Conservation (phyloP, 2,888 invertebrate species). For the Odontothrips loti region DNA sequence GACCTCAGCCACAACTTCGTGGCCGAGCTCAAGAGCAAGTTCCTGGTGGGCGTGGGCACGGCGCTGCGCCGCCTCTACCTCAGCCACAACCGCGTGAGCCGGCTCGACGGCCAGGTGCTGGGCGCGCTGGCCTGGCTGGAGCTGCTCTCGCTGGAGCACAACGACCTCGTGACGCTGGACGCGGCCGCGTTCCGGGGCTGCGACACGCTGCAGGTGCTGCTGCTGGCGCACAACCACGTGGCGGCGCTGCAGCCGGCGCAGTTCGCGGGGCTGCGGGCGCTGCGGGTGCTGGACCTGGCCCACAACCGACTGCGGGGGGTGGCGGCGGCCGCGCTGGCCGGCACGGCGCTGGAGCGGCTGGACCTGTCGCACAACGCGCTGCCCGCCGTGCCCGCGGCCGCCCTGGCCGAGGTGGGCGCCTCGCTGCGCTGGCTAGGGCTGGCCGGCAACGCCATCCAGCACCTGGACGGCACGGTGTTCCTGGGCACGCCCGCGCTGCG, state of each 20-base stretch:
- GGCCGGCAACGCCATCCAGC: constrained; percentile 75
- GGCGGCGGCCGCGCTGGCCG: constrained; percentile 73
- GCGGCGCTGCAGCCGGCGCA: constrained; percentile 73
- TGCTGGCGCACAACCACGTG: constrained; percentile 67
- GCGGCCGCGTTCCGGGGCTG: constrained; percentile 73
- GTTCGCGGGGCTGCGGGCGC: constrained; percentile 68
- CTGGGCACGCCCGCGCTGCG: constrained; percentile 75
- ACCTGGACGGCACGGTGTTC: constrained; percentile 82
- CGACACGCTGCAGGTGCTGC: constrained; percentile 57
- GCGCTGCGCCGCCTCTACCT: constrained; percentile 65
- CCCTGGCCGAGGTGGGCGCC: constrained; percentile 72
- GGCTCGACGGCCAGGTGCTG: constrained; percentile 69
- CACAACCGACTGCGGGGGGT: constrained; percentile 68
- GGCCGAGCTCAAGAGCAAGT: constrained; percentile 53
- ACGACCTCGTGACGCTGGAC: constrained; percentile 66
- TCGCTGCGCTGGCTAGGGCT: constrained; percentile 74
- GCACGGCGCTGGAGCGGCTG: constrained; percentile 72
- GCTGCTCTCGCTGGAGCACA: constrained; percentile 67
- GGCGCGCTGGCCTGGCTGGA: constrained; percentile 66
- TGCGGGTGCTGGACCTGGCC: constrained; percentile 68
- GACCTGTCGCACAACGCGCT: constrained; percentile 76
- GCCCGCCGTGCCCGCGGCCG: constrained; percentile 71
- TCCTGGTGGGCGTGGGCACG: constrained; percentile 60
- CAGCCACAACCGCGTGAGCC: constrained; percentile 67
- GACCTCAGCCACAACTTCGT: constrained; percentile 49